Evolutionary conservation across 2,888 invertebrate genomes (phyloP).

Genomic region (Clunio marinus): DNA sequence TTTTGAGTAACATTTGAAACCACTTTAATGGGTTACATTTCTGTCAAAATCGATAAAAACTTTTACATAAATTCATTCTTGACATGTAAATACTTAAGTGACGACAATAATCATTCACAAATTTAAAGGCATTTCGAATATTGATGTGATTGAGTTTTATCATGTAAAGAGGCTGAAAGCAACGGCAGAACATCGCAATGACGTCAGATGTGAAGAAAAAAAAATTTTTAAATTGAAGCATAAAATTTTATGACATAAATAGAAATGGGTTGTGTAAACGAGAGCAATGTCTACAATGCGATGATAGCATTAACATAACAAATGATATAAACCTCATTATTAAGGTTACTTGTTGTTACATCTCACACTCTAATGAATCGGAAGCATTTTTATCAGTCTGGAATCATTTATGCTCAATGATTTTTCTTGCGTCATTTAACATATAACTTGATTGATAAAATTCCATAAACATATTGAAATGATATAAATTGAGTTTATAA

Average conservation of each 20-base stretch:
- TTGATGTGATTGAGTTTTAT: too few relatives aligned
- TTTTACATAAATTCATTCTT: too few relatives aligned
- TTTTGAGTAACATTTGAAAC: too few relatives aligned
- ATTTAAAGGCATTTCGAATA: too few relatives aligned
- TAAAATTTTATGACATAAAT: conserved; percentile 1
- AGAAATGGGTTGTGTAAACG: neutral
- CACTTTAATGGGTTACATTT: neutral
- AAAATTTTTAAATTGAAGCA: neutral
- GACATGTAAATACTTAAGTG: too few relatives aligned
- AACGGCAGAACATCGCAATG: too few relatives aligned
- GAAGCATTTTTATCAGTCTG: too few relatives aligned
- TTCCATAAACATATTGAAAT: too few relatives aligned
- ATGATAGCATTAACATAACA: conserved; percentile 1
- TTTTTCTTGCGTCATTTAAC: neutral
- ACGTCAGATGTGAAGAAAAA: conserved; percentile 11
- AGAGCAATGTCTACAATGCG: neutral
- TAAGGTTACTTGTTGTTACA: neutral
- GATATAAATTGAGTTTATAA: too few relatives aligned
- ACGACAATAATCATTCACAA: neutral
- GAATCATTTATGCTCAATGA: conserved; percentile 11
- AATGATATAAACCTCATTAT: neutral
- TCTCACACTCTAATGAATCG: neutral
- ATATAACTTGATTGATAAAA: too few relatives aligned
- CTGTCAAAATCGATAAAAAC: too few relatives aligned
- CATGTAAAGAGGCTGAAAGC: too few relatives aligned